phyloP scores from a whole-genome alignment of 2,113 vertebrate genomes.

The Microcebus jonahi region DNA sequence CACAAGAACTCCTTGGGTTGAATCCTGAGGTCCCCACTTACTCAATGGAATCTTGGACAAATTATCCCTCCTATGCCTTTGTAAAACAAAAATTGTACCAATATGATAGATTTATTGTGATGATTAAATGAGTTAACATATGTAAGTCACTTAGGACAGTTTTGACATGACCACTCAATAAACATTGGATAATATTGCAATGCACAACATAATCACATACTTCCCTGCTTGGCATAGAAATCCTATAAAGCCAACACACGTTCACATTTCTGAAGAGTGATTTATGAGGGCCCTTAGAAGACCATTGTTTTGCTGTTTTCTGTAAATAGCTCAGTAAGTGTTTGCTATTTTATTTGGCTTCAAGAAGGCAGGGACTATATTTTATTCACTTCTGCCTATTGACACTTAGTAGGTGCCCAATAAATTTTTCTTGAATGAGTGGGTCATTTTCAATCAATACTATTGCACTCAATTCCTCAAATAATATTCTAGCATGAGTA shows the following conservation, averaged over 20 bases:
- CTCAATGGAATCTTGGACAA: neutral
- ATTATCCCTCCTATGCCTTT: neutral
- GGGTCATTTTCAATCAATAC: neutral
- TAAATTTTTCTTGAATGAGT: neutral
- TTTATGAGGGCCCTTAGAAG: neutral
- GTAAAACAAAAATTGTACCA: slow-evolving; percentile 25
- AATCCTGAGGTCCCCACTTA: neutral
- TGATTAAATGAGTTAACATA: neutral
- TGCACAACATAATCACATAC: neutral
- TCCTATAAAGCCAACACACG: slow-evolving; percentile 14
- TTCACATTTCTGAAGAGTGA: neutral
- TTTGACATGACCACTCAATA: neutral
- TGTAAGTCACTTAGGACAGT: neutral
- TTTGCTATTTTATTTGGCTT: slow-evolving; percentile 1
- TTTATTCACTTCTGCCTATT: neutral
- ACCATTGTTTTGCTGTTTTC: slow-evolving; percentile 32
- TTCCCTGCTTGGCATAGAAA: slow-evolving; percentile 7
- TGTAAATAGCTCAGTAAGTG: slow-evolving; percentile 16
- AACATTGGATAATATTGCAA: slow-evolving; percentile 17
- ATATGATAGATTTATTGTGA: neutral
- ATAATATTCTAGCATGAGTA: neutral
- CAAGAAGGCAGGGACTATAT: neutral
- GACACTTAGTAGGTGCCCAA: neutral
- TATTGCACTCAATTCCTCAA: slow-evolving; percentile 33
- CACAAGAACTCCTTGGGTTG: neutral